Evolutionary conservation across 2,113 vertebrate species (phyloP), one percentile per base, ranked within the genome.

Genomic region (Nansenia antarctica): DNA sequence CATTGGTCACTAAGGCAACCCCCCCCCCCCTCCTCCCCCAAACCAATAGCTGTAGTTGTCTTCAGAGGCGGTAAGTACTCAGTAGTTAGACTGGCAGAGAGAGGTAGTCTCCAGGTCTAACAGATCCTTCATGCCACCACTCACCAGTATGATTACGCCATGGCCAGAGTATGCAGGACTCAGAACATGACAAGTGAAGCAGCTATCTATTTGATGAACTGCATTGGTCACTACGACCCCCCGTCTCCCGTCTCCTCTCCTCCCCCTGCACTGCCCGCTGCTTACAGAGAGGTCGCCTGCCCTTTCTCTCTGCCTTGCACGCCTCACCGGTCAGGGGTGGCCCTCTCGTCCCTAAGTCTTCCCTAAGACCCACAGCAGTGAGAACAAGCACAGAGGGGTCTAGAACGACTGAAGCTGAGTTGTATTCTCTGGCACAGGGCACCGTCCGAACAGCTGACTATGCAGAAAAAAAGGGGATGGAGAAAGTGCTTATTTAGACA

Each of bases 121-220:
- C 47, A 60, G 52, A 67, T 31, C 54, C 37, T 69, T 24, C 20
- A 34, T 22, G 22, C 54, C 35, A 35, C 42, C 26, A 59, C 55
- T 55, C 42, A 54, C 12, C 8, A 60, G 32, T 49, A 77, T 72
- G 64, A 80, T 75, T 69, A 74, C 74, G 65, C 65, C 24, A 26
- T 76, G 52, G 77, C 74, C 62, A 69, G 74, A 65, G 72, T 74
- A 37, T 35, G 37, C 53, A 35, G 49, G 14, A 45, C n/a, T n/a
- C n/a, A n/a, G 69, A 52, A 58, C 30, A 15, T 60, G 45, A 62
- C 20, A 18, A 59, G 61, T 47, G 24, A 58, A 72, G 64, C 39
- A 62, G 69, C 67, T 57, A 55, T 34, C 55, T 37, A 63, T 37
- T 69, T 71, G 30, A 73, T 79, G 69, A 70, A 65, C 34, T 45